Conservation (phyloP, 2,797 vertebrate species). For the Jordanella pulchra region DNA sequence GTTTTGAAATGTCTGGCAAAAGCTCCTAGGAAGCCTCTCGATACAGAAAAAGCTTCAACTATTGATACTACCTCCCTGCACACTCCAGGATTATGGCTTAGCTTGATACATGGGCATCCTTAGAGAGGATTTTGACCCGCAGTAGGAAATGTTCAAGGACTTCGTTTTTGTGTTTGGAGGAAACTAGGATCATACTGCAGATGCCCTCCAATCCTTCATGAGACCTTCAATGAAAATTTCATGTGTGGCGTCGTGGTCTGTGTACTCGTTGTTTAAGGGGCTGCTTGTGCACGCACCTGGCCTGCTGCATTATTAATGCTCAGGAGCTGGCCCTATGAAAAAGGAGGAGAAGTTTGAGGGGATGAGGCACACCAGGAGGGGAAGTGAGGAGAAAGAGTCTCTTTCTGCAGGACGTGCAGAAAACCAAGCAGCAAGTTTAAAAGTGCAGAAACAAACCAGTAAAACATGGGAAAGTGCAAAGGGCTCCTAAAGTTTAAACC, state of each 20-base stretch:
- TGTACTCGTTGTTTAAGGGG: slow-evolving; percentile 64
- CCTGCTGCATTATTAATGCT: slow-evolving; percentile 80
- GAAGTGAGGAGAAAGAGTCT: slow-evolving; percentile 12
- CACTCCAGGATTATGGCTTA: slow-evolving; percentile 15
- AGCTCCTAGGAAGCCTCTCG: slow-evolving; percentile 23
- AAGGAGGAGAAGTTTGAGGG: slow-evolving; percentile 57
- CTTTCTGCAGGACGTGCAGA: slow-evolving; percentile 31
- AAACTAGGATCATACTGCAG: slow-evolving; percentile 63
- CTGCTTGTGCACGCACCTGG: slow-evolving; percentile 72
- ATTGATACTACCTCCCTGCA: slow-evolving; percentile 25
- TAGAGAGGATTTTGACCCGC: slow-evolving; percentile 33
- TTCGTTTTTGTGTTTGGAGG: slow-evolving; percentile 48
- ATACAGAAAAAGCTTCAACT: slow-evolving; percentile 32
- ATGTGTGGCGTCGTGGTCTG: slow-evolving; percentile 46
- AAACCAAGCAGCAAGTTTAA: slow-evolving; percentile 28
- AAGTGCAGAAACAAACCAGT: slow-evolving; percentile 24
- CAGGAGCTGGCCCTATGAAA: slow-evolving; percentile 49
- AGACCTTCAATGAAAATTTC: slow-evolving; percentile 74
- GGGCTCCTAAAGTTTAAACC: not conserved
- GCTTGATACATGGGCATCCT: slow-evolving; percentile 28
- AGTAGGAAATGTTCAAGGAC: slow-evolving; percentile 40
- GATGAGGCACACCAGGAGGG: slow-evolving; percentile 18
- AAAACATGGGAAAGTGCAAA: not conserved
- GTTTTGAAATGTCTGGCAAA: slow-evolving; percentile 2
- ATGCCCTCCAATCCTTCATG: slow-evolving; percentile 39